Evolutionary conservation across 2,888 invertebrate genomes (phyloP), one percentile per base, ranked within the genome.

Genomic region (Esperia sulphurella): DNA sequence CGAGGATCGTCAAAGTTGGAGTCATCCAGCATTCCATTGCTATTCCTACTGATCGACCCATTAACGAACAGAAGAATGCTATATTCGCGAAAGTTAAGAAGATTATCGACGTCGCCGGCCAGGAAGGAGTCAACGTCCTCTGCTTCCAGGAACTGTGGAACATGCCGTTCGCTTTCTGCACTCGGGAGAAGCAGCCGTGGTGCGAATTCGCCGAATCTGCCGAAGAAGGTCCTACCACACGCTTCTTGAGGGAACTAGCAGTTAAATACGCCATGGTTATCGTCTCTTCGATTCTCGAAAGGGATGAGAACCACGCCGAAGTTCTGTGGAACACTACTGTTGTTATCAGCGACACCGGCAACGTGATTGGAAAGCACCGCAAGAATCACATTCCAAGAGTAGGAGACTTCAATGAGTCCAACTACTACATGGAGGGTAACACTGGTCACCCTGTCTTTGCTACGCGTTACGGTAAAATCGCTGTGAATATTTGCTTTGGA

Each of bases 121-220:
- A 89, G 44, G 94, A 94, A 57, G 94, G 94, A 1, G 98, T 97
- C 43, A 98, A 99, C 77, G 91, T 99, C 41, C 81, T 99, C 42
- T 98, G 98, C 71, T 93, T 98, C 68, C 99, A 99, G 84, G 99
- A 99, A 83, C 94, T 98, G 8, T 99, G 99, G 99, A 95, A 95
- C 49, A 99, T 99, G 99, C 99, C 99, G 0, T 99, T 99, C 86
- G 98, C 96, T 0, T 99, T 99, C 83, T 99, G 99, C 79, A 99
- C 99, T 0, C 91, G 99, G 38, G 98, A 98, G 85, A 98, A 97
- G 75, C 92, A 94, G 54, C 99, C 98, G 0, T 99, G 99, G 99
- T 96, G 96, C 69, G 97, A 99, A 83, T 98, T 98, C 79, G 98
- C 98, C 0, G 99, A 99, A 80, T 94, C 95, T 21, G 98, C 96